Conservation (phyloP, 2,113 vertebrate genomes). For the Poecilia latipinna region DNA sequence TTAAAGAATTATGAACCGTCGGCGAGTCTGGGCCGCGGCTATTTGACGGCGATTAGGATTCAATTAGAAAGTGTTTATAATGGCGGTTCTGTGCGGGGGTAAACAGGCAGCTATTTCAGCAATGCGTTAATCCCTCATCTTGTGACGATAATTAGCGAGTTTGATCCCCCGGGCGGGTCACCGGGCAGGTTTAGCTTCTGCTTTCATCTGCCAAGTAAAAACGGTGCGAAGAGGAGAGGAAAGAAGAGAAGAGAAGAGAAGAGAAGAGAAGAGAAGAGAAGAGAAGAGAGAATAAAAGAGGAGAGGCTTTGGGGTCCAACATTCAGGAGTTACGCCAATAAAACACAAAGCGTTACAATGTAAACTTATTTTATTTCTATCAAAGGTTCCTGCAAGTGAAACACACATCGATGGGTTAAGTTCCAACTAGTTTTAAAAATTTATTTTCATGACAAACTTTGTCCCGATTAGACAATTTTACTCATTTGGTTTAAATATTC, state of each 20-base stretch:
- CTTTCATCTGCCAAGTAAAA: constrained; percentile 77
- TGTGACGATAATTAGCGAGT: constrained; percentile 98
- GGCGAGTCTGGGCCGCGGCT: constrained; percentile 87
- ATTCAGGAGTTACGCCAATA: background rate
- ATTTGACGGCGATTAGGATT: constrained; percentile 99
- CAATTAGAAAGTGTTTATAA: constrained; percentile 99
- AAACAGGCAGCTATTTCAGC: constrained; percentile 99
- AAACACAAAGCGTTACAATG: background rate
- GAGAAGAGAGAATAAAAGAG: constrained; percentile 24
- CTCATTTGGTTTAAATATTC: background rate
- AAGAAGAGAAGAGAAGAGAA: constrained; percentile 58
- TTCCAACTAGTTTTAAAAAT: background rate
- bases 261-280: constrained; percentile 45
- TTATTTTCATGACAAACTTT: background rate
- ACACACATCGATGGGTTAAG: background rate
- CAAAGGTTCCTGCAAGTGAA: background rate
- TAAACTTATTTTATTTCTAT: background rate
- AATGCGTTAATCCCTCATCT: constrained; percentile 99
- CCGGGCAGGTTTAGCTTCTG: constrained; percentile 80
- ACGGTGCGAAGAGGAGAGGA: constrained; percentile 4
- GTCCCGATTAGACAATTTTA: too few relatives aligned
- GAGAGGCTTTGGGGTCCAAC: constrained; percentile 38
- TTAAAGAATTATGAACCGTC: constrained; percentile 93
- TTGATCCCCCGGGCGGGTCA: constrained; percentile 84
- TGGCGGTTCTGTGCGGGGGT: constrained; percentile 85